phyloP scores from a whole-genome alignment of 2,888 invertebrate species.

The Leptothorax acervorum region DNA sequence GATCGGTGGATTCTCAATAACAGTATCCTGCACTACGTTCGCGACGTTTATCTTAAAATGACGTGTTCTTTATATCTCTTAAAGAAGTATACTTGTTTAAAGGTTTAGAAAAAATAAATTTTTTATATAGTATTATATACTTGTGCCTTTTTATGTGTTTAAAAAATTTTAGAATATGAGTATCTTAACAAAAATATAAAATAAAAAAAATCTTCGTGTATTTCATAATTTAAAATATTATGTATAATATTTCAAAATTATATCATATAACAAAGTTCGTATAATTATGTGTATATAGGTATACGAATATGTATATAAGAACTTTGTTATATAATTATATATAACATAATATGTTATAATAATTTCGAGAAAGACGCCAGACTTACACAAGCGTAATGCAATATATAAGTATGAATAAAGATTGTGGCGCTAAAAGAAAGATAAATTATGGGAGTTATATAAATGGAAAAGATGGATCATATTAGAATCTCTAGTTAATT shows the following conservation, averaged over 20 bases:
- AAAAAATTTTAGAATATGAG: too few relatives aligned
- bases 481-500: conserved; percentile 33
- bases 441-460: conserved; percentile 36
- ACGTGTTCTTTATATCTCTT: background rate
- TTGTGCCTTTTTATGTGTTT: too few relatives aligned
- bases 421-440: background rate
- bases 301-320: too few relatives aligned
- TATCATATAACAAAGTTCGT: too few relatives aligned
- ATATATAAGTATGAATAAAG: background rate
- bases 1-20: conserved; percentile 16
- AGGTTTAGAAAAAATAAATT: background rate
- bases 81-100: background rate
- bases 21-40: background rate
- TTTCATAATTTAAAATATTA: too few relatives aligned
- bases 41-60: background rate
- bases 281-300: background rate
- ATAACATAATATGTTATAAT: background rate
- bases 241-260: background rate
- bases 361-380: background rate
- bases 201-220: too few relatives aligned
- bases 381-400: background rate
- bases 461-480: conserved; percentile 16
- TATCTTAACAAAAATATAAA: too few relatives aligned
- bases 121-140: too few relatives aligned
- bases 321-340: background rate